Evolutionary conservation across 2,113 vertebrate species (phyloP), one percentile per base, ranked within the genome.

Genomic region (Phycodurus eques): DNA sequence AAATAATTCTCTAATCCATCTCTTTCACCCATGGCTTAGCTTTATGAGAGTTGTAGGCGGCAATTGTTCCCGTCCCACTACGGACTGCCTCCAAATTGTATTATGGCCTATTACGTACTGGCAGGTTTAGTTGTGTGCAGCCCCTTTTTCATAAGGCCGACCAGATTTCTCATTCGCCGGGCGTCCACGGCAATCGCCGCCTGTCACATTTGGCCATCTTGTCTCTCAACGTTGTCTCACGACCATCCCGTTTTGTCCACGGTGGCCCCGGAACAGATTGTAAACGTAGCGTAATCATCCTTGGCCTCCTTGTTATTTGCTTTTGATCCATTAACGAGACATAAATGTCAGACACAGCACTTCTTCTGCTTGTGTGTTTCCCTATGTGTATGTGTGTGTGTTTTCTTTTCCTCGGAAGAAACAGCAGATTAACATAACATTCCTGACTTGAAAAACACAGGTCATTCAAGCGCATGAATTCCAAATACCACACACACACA

Each of bases 271-370:
- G 9, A 10, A 54, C 20, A 4, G 20, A 10, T 4, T 10, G 53
- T 22, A 54, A 54, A 22, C 8, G 53, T n/a, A 54, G 20, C 20
- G 7, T 9, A n/a, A 76, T 70, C 27, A 75, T 53, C 17, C 61
- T 39, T 43, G 15, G 47, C 47, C 67, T 78, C 68, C 63, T 75
- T 59, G 62, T 72, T 71, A 79, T 85, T 73, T 53, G 27, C 3
- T 42, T 75, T 71, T 70, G 70, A 76, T 71, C 80, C 71, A 77
- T 80, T 74, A 82, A 69, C 65, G 19, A n/a, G 47, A 70, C 67
- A 8, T 19, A 31, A 66, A 46, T 43, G 43, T 63, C 39, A 61
- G 13, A 51, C 53, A 22, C 65, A 59, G 67, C 71, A 67, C 56
- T 73, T 64, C 39, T 67, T 75, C 15, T 63, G 5, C 57, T 59